These are phyloP conservation scores for Mya arenaria DNA, from an alignment of 1,140 invertebrate genomes.

Conservation along the genomic window DNA sequence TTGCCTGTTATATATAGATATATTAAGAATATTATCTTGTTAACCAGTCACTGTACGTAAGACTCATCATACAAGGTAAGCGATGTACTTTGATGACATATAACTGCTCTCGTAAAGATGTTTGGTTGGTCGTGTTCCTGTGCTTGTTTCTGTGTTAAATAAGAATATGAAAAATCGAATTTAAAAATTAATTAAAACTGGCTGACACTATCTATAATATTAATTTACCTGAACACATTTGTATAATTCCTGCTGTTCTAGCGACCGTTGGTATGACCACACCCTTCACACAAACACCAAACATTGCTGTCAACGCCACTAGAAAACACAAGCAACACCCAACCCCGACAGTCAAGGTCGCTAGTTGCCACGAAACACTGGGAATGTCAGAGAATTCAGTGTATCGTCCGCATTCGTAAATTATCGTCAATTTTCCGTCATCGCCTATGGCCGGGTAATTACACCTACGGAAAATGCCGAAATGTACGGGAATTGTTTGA, in stretches of 20 bases:
- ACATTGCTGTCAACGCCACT: constrained; percentile 84
- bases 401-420: constrained; percentile 86
- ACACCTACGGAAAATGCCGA: constrained; percentile 87
- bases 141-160: too few relatives aligned
- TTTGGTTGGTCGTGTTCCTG: too few relatives aligned
- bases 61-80: too few relatives aligned
- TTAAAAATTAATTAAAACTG: too few relatives aligned
- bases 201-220: too few relatives aligned
- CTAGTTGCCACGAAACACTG: constrained; percentile 87
- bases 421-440: constrained; percentile 73
- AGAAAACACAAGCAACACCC: constrained; percentile 85
- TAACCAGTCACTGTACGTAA: too few relatives aligned
- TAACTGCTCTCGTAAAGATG: too few relatives aligned
- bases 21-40: too few relatives aligned
- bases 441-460: constrained; percentile 84
- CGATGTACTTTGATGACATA: too few relatives aligned
- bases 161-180: too few relatives aligned
- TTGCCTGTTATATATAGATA: too few relatives aligned
- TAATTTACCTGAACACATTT: constrained; percentile 87
- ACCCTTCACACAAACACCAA: constrained; percentile 85
- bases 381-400: constrained; percentile 87
- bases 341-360: constrained; percentile 85
- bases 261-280: constrained; percentile 85
- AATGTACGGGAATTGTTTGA: constrained; percentile 82
- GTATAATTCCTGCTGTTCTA: constrained; percentile 84